A percentile compares a stretch with the other conserved stretches of the same genome.
phyloP scores from a whole-genome alignment of 2,888 invertebrate species.

The Drosophila putrida region DNA sequence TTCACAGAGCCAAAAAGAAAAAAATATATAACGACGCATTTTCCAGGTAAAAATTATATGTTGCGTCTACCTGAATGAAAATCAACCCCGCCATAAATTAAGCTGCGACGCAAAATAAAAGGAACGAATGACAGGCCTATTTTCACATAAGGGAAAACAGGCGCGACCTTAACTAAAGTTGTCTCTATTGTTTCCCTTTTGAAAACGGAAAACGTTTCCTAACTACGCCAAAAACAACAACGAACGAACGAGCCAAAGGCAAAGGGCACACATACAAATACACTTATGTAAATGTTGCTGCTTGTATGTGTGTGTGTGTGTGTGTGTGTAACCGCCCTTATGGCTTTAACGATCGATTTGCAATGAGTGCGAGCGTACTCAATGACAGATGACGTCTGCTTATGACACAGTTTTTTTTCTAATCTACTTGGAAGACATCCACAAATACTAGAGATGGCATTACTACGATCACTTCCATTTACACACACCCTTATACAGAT shows the following conservation, averaged over 20 bases:
- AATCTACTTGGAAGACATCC: constrained; percentile 34
- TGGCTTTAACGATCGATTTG: constrained; percentile 42
- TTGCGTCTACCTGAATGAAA: constrained; percentile 61
- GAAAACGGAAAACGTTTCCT: constrained; percentile 39
- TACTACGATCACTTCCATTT: constrained; percentile 22
- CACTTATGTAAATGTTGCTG: constrained; percentile 3
- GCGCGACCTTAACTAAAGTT: constrained; percentile 67
- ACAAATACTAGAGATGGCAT: no score
- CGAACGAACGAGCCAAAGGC: not conserved
- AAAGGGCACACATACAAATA: constrained; percentile 22
- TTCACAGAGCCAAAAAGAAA: not conserved
- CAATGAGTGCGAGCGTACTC: constrained; percentile 53
- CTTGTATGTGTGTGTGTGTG: not conserved
- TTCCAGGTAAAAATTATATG: constrained; percentile 56
- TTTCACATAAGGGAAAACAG: constrained; percentile 53
- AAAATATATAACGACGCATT: constrained; percentile 46
- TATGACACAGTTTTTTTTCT: constrained; percentile 38
- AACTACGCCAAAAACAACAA: constrained; percentile 29
- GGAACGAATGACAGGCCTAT: constrained; percentile 53
- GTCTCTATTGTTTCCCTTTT: constrained; percentile 40
- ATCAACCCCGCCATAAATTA: constrained; percentile 75
- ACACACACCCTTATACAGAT: not conserved
- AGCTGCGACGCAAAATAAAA: constrained; percentile 62
- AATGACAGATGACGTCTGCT: constrained; percentile 37
- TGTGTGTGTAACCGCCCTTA: constrained; percentile 21